phyloP scores from a whole-genome alignment of 2,888 invertebrate species.

The Spodoptera exigua region DNA sequence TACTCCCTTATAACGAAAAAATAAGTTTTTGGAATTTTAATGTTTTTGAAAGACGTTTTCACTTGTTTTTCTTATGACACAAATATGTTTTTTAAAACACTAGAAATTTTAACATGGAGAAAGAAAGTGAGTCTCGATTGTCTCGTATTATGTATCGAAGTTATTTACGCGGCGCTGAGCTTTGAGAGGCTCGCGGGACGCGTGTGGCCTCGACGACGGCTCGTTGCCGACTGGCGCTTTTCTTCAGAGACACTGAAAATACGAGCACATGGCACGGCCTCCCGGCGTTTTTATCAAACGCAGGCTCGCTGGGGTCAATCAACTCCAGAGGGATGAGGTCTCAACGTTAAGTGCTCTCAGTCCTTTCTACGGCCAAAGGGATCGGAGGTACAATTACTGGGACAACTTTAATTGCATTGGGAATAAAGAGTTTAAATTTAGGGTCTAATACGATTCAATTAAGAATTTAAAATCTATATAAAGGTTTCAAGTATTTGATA shows the following conservation, averaged over 20 bases:
- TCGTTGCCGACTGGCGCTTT: conserved; percentile 76
- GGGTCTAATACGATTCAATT: background rate
- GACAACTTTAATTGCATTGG: conserved; percentile 43
- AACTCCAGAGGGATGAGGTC: conserved; percentile 78
- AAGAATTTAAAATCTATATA: background rate
- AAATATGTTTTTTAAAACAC: conserved; percentile 9
- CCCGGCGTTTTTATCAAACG: conserved; percentile 79
- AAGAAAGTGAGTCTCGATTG: conserved; percentile 41
- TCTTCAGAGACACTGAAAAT: conserved; percentile 75
- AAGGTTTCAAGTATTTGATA: background rate
- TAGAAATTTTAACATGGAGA: conserved; percentile 4
- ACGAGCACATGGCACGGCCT: conserved; percentile 73
- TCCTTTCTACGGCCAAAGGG: conserved; percentile 47
- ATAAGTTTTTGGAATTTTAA: conserved; percentile 14
- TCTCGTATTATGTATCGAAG: conserved; percentile 71
- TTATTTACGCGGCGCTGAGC: conserved; percentile 78
- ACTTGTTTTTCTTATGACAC: conserved; percentile 15
- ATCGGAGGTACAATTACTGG: conserved; percentile 41
- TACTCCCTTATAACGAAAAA: conserved; percentile 12
- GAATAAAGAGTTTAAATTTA: conserved; percentile 7
- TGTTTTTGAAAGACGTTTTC: conserved; percentile 13
- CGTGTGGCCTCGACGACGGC: conserved; percentile 67
- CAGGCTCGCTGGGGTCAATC: conserved; percentile 77
- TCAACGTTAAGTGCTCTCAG: conserved; percentile 65
- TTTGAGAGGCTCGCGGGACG: conserved; percentile 47